Percentiles rank a stretch among this genome's conserved stretches.
Evolutionary conservation across 2,113 vertebrate genomes (phyloP).

Genomic region (Synchiropus splendidus): DNA sequence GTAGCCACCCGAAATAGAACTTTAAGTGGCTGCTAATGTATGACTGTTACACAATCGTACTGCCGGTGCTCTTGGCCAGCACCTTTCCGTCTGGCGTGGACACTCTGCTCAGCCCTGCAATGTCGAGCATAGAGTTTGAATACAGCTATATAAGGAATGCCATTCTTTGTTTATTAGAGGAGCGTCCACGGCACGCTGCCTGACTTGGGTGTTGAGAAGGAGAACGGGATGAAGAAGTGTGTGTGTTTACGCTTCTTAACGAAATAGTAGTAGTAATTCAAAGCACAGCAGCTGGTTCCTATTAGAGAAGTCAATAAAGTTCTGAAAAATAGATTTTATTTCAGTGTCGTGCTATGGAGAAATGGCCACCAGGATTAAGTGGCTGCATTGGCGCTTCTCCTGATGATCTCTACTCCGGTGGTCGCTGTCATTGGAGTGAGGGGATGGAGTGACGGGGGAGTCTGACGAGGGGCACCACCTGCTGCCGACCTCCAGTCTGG

Average conservation of each 20-base stretch:
- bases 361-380: slow-evolving; percentile 13
- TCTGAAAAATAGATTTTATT: slow-evolving; percentile 50
- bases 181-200: slow-evolving; percentile 51
- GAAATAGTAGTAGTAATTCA: slow-evolving; percentile 25
- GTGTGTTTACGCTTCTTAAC: slow-evolving; percentile 3
- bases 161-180: slow-evolving; percentile 63
- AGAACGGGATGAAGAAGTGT: slow-evolving; percentile 35
- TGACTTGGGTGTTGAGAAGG: slow-evolving; percentile 35
- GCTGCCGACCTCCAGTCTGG: slow-evolving; percentile 1
- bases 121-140: slow-evolving; percentile 33
- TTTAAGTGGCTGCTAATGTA: slow-evolving; percentile 47
- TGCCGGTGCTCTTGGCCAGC: slow-evolving; percentile 28
- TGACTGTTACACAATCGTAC: slow-evolving; percentile 31
- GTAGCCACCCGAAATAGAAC: slow-evolving; percentile 32
- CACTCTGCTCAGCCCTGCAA: slow-evolving; percentile 14
- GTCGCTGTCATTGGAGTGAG: slow-evolving; percentile 5
- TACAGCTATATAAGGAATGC: slow-evolving; percentile 64
- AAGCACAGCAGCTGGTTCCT: slow-evolving; percentile 30
- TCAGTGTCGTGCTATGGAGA: slow-evolving; percentile 13
- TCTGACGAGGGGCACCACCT: slow-evolving; percentile 4
- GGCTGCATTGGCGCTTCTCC: slow-evolving; percentile 7
- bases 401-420: slow-evolving; percentile 4
- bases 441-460: slow-evolving; percentile 1
- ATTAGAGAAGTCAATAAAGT: slow-evolving; percentile 30
- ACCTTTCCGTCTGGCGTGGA: slow-evolving; percentile 23